Evolutionary conservation across 2,113 vertebrate species (phyloP).

Genomic region (Tupaia tana): DNA sequence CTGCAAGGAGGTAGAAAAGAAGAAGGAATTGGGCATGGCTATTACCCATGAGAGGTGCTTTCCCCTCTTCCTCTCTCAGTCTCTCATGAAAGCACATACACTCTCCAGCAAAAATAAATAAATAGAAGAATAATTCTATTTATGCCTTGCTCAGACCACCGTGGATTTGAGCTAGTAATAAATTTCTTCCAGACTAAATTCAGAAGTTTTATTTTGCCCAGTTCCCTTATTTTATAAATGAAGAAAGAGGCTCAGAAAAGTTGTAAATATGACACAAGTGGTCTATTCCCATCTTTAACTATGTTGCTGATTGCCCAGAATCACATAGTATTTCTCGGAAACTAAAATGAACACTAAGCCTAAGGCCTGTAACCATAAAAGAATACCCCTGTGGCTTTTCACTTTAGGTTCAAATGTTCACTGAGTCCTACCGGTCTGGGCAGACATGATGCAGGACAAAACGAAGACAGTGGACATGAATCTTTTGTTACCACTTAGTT

Average conservation of each 20-base stretch:
- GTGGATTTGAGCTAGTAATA: slow-evolving; percentile 2
- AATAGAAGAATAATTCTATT: neutral
- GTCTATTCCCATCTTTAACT: slow-evolving; percentile 16
- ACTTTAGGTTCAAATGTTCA: slow-evolving; percentile 17
- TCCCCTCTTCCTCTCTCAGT: too few relatives aligned
- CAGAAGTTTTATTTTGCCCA: slow-evolving; percentile 1
- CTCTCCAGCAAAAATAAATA: too few relatives aligned
- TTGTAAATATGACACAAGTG: neutral
- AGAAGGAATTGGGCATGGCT: too few relatives aligned
- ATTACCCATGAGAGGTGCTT: too few relatives aligned
- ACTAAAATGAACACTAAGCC: slow-evolving; percentile 37
- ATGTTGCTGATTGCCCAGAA: neutral
- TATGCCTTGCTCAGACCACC: neutral
- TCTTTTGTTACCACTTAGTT: slow-evolving; percentile 24
- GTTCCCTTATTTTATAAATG: neutral
- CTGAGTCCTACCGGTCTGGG: neutral
- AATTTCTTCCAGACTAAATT: slow-evolving; percentile 19
- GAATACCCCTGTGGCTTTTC: neutral
- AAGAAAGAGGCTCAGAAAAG: slow-evolving; percentile 8
- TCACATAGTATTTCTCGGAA: slow-evolving; percentile 27
- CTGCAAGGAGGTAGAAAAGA: too few relatives aligned
- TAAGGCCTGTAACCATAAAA: neutral
- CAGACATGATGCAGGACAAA: neutral
- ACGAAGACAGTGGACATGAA: neutral
- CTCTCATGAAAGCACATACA: too few relatives aligned